Base-by-base conservation (phyloP, 2,797 vertebrate species). In the Macrochelys suwanniensis region DNA sequence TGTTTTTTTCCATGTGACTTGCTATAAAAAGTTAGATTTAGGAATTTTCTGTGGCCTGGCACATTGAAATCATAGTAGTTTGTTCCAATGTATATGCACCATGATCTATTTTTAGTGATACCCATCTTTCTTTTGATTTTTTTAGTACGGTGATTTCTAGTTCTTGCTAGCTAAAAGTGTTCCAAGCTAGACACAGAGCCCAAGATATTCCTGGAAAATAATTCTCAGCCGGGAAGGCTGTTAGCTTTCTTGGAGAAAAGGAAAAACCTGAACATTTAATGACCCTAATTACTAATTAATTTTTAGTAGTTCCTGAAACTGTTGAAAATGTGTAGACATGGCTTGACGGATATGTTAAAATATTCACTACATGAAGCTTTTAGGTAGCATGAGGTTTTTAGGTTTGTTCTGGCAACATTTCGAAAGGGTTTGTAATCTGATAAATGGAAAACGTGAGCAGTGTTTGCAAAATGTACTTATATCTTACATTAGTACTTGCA, bases 331-430 rank as follows among this genome's bases (percentile, higher is more conserved):
- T 21, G 81, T 81, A 50, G 90, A 80, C 80, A 80, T 77, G 33
- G 56, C 78, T 3, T 83, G 96, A 92, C 77, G 90, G 92, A 65
- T 94, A 4, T 11, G 53, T 51, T 82, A 53, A 92, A 90, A 71
- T 89, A 12, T 16, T 94, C 87, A 17, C 76, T 47, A 15, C 53
- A 1, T 88, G 85, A 82, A 59, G 12, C 68, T 92, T 49, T 82
- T 88, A 94, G 96, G 92, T 92, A 85, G 93, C 4, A 71, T 74
- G 77, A 86, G 61, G 13, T 53, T 37, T 26, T 21, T 50, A 37
- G 5, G 81, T 93, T 90, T 80, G 47, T 49, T 76, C 93, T 96
- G 96, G 95, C 95, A 76, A 91, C n/a, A 0, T 93, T 95, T 96
- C 96, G 89, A 2, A 92, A 82, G 87, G 68, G 80, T 42, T 88